Percentiles rank a stretch among this genome's conserved stretches.
phyloP scores from a whole-genome alignment of 2,113 vertebrate genomes.

The Dromiciops gliroides region DNA sequence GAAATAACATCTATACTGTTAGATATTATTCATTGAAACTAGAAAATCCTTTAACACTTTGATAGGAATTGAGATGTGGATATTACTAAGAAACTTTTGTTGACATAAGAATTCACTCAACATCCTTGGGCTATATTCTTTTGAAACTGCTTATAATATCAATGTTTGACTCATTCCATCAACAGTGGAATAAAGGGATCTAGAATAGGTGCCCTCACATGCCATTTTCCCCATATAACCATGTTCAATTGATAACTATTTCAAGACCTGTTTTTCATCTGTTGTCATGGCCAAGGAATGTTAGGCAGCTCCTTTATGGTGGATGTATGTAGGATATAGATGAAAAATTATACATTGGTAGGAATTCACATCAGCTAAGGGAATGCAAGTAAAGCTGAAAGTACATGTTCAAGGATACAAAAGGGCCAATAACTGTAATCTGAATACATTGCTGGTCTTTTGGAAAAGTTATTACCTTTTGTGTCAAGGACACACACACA shows the following conservation, averaged over 20 bases:
- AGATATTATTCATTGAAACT: background rate
- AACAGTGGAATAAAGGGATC: too few species aligned
- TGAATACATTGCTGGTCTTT: constrained; percentile 22
- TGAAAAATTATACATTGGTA: too few species aligned
- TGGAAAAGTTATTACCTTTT: constrained; percentile 4
- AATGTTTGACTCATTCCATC: too few species aligned
- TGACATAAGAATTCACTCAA: constrained; percentile 3
- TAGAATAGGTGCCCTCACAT: too few species aligned
- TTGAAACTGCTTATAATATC: too few species aligned
- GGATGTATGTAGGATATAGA: too few species aligned
- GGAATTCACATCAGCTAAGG: too few species aligned
- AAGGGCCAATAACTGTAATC: background rate
- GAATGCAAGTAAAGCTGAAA: too few species aligned
- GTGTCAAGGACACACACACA: background rate
- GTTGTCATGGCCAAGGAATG: too few species aligned
- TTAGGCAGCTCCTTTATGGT: too few species aligned
- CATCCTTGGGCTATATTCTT: background rate
- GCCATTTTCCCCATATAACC: background rate
- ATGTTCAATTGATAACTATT: background rate
- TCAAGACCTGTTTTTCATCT: too few species aligned
- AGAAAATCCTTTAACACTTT: constrained; percentile 6
- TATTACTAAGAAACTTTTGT: constrained; percentile 21
- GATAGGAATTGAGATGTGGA: background rate
- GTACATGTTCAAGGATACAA: background rate
- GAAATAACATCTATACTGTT: background rate